Base-by-base conservation (phyloP, 2,113 vertebrate genomes). In the Pterophyllum scalare region DNA sequence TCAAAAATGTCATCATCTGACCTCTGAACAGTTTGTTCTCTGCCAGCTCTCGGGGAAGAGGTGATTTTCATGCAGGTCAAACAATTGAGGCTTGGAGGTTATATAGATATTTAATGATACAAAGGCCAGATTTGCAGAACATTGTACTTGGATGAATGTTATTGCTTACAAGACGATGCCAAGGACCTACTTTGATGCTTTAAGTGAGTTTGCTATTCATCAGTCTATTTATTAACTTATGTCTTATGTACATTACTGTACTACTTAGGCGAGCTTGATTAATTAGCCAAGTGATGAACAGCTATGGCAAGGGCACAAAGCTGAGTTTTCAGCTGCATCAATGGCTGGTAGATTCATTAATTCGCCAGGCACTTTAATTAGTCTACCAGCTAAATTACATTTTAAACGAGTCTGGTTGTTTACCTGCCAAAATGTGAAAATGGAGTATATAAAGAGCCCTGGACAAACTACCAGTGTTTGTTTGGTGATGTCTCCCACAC, bases 321-420 rank as follows among this genome's bases (percentile, higher is more conserved):
- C 49, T 13, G 43, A 72, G 52, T 31, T 72, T 72, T 52, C 28
- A 72, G 43, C 65, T 72, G 65, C 10, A 49, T 72, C 65, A 72
- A 24, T 72, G 49, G 17, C 28, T 72, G 65, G 65, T 72, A 72
- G 43, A 72, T 52, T 72, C 24, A 72, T 72, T 72, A 52, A 72
- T 72, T 72, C 0, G 2, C 43, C 3, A 31, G 26, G 20, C 65
- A 72, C 65, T 72, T 72, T 52, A 52, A 72, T 72, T 72, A 72
- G 43, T 72, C 43, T 52, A 72, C 65, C 43, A 75, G 20, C 70
- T 56, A 75, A 56, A 54, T 75, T 75, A 20, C 28, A 56, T 56
- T 56, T 75, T 22, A 75, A 15, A 20, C 22, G 70, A 75, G 49
- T 75, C 70, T 56, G 49, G 70, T 75, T 52, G 70, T 75, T 75